Conservation (phyloP, 2,113 vertebrate genomes). For the Oncorhynchus clarkii region DNA sequence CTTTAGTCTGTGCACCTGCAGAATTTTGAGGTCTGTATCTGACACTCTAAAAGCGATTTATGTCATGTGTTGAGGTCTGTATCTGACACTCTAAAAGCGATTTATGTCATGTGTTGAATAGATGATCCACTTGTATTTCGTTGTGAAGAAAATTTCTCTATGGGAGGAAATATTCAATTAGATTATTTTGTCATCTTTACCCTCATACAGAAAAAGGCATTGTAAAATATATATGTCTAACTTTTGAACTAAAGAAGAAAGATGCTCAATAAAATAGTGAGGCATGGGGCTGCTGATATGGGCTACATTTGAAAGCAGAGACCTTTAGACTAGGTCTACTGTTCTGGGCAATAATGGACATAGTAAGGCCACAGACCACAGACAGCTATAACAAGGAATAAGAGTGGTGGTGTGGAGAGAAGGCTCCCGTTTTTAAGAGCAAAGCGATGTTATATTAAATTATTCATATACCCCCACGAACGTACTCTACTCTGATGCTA, state of each 20-base stretch:
- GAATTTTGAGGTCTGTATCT: too few relatives aligned
- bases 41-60: too few relatives aligned
- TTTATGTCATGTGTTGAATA: too few relatives aligned
- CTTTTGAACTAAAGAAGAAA: neutral
- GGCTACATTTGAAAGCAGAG: neutral
- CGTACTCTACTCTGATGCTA: neutral
- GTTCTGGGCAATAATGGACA: neutral
- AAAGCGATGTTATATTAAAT: constrained; percentile 8
- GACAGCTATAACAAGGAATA: neutral
- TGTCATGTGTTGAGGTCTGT: too few relatives aligned
- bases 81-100: too few relatives aligned
- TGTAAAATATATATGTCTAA: too few relatives aligned
- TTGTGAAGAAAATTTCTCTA: too few relatives aligned
- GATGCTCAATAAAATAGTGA: neutral
- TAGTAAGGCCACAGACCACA: neutral
- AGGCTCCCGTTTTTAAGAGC: neutral
- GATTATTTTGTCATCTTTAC: too few relatives aligned
- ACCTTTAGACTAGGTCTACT: neutral
- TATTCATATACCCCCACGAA: neutral
- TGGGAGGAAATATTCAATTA: too few relatives aligned
- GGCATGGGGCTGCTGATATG: neutral
- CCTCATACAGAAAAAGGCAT: too few relatives aligned
- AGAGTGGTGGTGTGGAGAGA: neutral
- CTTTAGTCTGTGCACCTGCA: too few relatives aligned
- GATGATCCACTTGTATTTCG: too few relatives aligned